A percentile compares a stretch with the other conserved stretches of the same genome.
Conservation (phyloP, 1,140 invertebrate species). For the Diachasma alloeum region DNA sequence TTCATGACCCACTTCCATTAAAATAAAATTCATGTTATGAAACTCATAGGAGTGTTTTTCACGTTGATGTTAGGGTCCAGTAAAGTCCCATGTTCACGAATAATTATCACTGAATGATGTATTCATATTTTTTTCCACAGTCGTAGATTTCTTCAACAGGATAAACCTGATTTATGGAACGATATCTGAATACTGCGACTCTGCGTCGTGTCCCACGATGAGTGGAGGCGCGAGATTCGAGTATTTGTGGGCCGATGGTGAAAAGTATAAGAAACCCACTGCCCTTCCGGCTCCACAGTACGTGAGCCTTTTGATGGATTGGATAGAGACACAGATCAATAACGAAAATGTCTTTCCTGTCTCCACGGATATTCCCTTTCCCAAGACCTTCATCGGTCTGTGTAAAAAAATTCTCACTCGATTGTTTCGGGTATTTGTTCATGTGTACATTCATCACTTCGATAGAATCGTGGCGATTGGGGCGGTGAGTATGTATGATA, state of each 20-base stretch:
- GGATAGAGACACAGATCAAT: conserved; percentile 94
- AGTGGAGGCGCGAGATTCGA: conserved; percentile 88
- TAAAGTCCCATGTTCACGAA: not conserved
- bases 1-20: no score
- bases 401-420: conserved; percentile 91
- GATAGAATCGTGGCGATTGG: conserved; percentile 88
- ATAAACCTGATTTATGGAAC: conserved; percentile 95
- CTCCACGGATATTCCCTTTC: conserved; percentile 87
- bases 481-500: conserved; percentile 73
- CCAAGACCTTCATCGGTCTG: conserved; percentile 80
- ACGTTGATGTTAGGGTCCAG: no score
- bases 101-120: not conserved
- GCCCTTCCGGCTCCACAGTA: conserved; percentile 88
- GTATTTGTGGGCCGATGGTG: conserved; percentile 93
- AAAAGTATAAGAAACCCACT: conserved; percentile 88
- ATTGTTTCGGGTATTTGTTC: conserved; percentile 93
- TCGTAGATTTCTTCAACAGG: conserved; percentile 96
- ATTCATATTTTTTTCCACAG: conserved; percentile 66
- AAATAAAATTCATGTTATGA: no score
- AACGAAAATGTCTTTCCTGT: conserved; percentile 88
- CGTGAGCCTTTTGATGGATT: conserved; percentile 90
- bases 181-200: conserved; percentile 87
- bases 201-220: conserved; percentile 90
- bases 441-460: conserved; percentile 98
- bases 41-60: no score